Conservation (phyloP, 2,797 vertebrate genomes). For the Neosilurus mollespiculum region DNA sequence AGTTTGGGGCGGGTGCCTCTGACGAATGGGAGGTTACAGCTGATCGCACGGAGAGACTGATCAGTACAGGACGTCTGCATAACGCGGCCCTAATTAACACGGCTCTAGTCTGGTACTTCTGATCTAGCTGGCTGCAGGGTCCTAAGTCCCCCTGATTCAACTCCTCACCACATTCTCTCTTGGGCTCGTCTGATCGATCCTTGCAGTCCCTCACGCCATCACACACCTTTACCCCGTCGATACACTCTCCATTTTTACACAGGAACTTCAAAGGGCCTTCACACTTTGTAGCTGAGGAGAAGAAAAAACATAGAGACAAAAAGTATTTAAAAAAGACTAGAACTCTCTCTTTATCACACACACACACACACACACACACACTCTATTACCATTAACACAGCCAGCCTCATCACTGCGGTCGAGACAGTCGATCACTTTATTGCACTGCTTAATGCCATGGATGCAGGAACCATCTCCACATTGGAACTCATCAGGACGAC, state of each 20-base stretch:
- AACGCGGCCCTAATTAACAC: neutral
- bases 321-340: neutral
- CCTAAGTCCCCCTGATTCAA: neutral
- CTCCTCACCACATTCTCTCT: slow-evolving; percentile 92
- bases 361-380: slow-evolving; percentile 4
- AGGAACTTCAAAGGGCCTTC: slow-evolving; percentile 91
- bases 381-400: slow-evolving; percentile 85
- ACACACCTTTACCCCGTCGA: slow-evolving; percentile 91
- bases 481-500: slow-evolving; percentile 90
- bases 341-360: neutral
- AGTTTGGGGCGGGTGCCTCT: too few species aligned
- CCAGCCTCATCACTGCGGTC: slow-evolving; percentile 91
- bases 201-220: slow-evolving; percentile 92
- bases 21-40: too few species aligned
- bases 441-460: slow-evolving; percentile 88
- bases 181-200: slow-evolving; percentile 94
- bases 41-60: too few species aligned
- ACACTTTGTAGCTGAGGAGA: slow-evolving; percentile 84
- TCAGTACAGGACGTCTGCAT: too few species aligned
- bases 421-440: slow-evolving; percentile 85
- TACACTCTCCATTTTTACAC: slow-evolving; percentile 95
- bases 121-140: neutral
- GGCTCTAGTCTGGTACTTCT: neutral
- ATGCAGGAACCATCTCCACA: slow-evolving; percentile 91
- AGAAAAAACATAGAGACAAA: neutral